phyloP scores from a whole-genome alignment of 2,888 invertebrate species.

The Tuta absoluta region DNA sequence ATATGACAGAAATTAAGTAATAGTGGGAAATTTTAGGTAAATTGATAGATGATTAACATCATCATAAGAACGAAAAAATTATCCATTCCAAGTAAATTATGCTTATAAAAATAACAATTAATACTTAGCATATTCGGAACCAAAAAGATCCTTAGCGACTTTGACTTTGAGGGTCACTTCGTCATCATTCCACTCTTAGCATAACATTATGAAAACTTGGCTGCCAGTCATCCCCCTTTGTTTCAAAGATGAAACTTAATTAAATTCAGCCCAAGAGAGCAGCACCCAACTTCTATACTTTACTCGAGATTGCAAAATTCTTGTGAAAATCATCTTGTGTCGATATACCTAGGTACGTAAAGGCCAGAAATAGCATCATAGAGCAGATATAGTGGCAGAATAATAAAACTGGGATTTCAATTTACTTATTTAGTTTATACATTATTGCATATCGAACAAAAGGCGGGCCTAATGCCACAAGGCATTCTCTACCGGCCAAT shows the following conservation, averaged over 20 bases:
- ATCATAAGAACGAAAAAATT: not conserved
- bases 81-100: not conserved
- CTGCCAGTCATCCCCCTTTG: slow-evolving; percentile 22
- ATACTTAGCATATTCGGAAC: not conserved
- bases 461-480: too few relatives aligned
- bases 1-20: not conserved
- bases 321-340: not conserved
- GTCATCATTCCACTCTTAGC: slow-evolving; percentile 5
- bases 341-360: not conserved
- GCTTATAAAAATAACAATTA: not conserved
- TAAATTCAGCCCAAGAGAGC: slow-evolving; percentile 13
- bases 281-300: slow-evolving; percentile 17
- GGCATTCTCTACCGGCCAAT: too few relatives aligned
- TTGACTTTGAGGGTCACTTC: slow-evolving; percentile 6
- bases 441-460: too few relatives aligned
- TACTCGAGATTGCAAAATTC: slow-evolving; percentile 5
- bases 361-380: too few relatives aligned
- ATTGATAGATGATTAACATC: too few relatives aligned
- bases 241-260: slow-evolving; percentile 20
- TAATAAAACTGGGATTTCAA: too few relatives aligned
- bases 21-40: not conserved
- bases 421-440: too few relatives aligned
- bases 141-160: not conserved
- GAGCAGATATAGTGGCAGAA: too few relatives aligned
- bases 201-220: slow-evolving; percentile 20